Evolutionary conservation across 1,140 invertebrate genomes (phyloP).

Genomic region (Pararge aegeria): DNA sequence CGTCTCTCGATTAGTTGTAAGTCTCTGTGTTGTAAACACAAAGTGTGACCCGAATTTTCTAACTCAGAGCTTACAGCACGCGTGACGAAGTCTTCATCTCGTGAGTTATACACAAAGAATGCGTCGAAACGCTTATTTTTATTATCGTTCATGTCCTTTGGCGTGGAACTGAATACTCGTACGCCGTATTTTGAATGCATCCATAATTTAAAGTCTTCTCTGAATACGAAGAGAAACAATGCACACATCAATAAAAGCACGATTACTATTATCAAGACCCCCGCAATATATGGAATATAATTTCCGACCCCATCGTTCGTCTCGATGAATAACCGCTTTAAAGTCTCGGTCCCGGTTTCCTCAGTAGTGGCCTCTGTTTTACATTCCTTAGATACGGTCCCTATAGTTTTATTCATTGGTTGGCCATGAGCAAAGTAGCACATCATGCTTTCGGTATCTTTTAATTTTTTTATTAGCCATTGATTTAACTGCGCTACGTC

Average conservation of each 20-base stretch:
- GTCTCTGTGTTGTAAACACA: slow-evolving; percentile 93
- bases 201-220: slow-evolving; percentile 93
- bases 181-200: slow-evolving; percentile 93
- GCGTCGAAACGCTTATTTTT: slow-evolving; percentile 89
- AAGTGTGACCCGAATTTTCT: slow-evolving; percentile 84
- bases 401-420: slow-evolving; percentile 74
- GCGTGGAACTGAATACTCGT: slow-evolving; percentile 86
- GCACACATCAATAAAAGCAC: slow-evolving; percentile 87
- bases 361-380: slow-evolving; percentile 70
- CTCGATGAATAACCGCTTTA: slow-evolving; percentile 78
- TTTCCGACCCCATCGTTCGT: slow-evolving; percentile 76
- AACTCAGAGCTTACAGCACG: slow-evolving; percentile 89
- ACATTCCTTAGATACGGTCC: slow-evolving; percentile 71
- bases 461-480: slow-evolving; percentile 81
- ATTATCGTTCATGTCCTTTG: slow-evolving; percentile 77
- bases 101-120: slow-evolving; percentile 92
- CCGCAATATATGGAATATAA: slow-evolving; percentile 91
- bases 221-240: slow-evolving; percentile 87
- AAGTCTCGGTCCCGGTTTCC: slow-evolving; percentile 77
- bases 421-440: slow-evolving; percentile 72
- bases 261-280: slow-evolving; percentile 86
- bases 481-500: slow-evolving; percentile 82
- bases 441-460: slow-evolving; percentile 74
- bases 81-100: slow-evolving; percentile 90
- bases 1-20: slow-evolving; percentile 84